These are phyloP conservation scores for Habropoda laboriosa DNA, from an alignment of 1,140 invertebrate species.

Conservation along the genomic window DNA sequence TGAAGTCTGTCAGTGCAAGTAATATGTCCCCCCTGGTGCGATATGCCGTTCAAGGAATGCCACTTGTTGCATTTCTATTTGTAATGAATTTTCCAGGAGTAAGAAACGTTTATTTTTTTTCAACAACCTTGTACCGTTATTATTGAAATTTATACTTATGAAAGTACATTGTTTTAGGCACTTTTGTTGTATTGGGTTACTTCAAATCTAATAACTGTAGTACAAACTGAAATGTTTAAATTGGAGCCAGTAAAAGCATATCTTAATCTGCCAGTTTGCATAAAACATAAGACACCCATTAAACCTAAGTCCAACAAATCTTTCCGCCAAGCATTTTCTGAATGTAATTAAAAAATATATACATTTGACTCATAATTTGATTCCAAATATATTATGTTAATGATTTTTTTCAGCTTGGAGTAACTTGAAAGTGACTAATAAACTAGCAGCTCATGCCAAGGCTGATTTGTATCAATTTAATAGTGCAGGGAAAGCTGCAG, in stretches of 20 bases:
- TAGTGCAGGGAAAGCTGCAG: constrained; percentile 91
- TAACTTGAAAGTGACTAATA: constrained; percentile 91
- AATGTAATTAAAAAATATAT: background rate
- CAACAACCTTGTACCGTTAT: no score
- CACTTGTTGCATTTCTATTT: constrained; percentile 92
- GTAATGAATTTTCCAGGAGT: constrained; percentile 94
- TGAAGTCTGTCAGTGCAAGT: accelerated
- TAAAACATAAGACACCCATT: constrained; percentile 72
- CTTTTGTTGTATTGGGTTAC: constrained; percentile 95
- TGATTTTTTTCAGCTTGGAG: constrained; percentile 86
- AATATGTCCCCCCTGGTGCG: constrained; percentile 81
- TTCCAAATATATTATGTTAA: constrained; percentile 8
- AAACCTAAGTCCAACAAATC: background rate
- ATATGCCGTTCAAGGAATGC: constrained; percentile 88
- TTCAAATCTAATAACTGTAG: constrained; percentile 93
- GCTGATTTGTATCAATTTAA: constrained; percentile 91
- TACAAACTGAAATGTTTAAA: constrained; percentile 90
- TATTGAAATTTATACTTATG: background rate
- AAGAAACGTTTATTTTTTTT: no score
- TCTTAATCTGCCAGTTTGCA: constrained; percentile 90
- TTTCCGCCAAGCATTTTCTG: background rate
- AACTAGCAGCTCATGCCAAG: constrained; percentile 88
- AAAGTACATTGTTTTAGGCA: constrained; percentile 81
- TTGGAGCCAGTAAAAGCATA: constrained; percentile 88
- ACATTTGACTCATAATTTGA: background rate